Percentiles rank a stretch among this genome's conserved stretches.
Conservation (phyloP, 2,113 vertebrate species). For the Promerops cafer region DNA sequence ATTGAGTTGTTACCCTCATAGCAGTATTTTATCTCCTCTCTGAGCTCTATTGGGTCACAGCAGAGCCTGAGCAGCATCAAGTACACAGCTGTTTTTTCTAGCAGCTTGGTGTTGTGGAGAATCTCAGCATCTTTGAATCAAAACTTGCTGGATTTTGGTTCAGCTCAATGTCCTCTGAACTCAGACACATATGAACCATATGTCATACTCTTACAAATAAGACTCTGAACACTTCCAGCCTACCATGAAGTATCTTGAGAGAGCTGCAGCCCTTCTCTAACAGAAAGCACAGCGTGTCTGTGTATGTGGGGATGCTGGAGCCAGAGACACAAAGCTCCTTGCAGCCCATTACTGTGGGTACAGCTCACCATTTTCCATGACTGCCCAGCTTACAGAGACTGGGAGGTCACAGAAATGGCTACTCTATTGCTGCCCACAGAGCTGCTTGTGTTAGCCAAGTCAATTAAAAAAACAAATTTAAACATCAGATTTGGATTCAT, state of each 20-base stretch:
- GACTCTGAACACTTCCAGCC: background rate
- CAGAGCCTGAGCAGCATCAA: background rate
- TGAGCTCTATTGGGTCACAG: background rate
- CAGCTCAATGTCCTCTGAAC: background rate
- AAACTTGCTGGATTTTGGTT: background rate
- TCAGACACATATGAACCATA: background rate
- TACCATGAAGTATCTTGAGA: background rate
- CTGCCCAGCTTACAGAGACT: background rate
- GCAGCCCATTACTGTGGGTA: background rate
- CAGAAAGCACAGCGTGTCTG: fast-evolving
- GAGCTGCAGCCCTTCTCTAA: background rate
- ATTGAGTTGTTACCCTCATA: background rate
- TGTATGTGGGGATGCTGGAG: background rate
- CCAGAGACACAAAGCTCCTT: background rate
- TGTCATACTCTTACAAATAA: background rate
- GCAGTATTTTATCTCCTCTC: background rate
- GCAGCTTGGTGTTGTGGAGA: background rate
- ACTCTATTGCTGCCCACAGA: background rate
- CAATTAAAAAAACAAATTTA: background rate
- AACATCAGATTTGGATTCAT: background rate
- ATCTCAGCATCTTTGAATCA: background rate
- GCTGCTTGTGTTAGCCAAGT: background rate
- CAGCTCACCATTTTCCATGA: background rate
- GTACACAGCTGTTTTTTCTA: background rate
- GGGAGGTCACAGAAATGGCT: background rate